Evolutionary conservation across 2,888 invertebrate species (phyloP).

Genomic region (Leucophenga maculata): DNA sequence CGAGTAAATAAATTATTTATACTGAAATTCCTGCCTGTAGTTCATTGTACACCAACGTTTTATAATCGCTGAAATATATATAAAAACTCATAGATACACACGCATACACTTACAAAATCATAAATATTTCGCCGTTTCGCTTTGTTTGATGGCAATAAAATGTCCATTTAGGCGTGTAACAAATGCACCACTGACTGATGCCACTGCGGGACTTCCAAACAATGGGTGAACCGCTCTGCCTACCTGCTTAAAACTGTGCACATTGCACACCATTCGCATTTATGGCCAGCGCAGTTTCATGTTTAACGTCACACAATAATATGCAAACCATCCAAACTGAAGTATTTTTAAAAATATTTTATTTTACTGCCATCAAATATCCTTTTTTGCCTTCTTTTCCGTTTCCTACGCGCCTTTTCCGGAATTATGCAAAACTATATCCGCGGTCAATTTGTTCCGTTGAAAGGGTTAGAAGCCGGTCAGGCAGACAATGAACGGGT

Average conservation of each 20-base stretch:
- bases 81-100: conserved; percentile 6
- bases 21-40: background rate
- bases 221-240: conserved; percentile 33
- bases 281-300: too few relatives aligned
- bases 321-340: too few relatives aligned
- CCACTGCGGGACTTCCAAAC: conserved; percentile 26
- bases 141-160: conserved; percentile 32
- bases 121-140: conserved; percentile 11
- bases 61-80: background rate
- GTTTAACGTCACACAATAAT: too few relatives aligned
- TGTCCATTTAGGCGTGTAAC: conserved; percentile 26
- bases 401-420: background rate
- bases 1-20: too few relatives aligned
- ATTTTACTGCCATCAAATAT: conserved; percentile 6
- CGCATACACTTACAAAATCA: background rate
- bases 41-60: background rate
- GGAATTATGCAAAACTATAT: conserved; percentile 17
- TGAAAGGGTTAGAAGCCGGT: background rate
- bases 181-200: conserved; percentile 23
- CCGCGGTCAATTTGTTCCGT: background rate
- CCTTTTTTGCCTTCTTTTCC: background rate
- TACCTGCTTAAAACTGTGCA: conserved; percentile 39
- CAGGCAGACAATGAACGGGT: background rate
- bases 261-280: too few relatives aligned
- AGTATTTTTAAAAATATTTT: too few relatives aligned